Base-by-base conservation (phyloP, 2,888 invertebrate species). In the Andrena bicolor region DNA sequence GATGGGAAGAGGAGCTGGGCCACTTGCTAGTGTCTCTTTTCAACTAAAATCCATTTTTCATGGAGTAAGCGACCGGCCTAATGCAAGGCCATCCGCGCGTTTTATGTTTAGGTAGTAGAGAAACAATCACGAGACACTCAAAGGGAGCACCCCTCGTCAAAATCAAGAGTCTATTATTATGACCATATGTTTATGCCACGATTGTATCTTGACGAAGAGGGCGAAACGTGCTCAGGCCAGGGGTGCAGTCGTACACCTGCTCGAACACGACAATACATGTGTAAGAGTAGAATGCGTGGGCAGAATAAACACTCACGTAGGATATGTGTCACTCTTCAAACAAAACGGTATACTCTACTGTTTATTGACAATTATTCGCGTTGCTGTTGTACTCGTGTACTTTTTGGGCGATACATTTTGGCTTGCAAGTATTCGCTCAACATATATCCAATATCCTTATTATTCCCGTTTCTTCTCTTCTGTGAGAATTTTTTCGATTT, bases 151-250 rank as follows among this genome's bases (percentile, higher is more conserved):
- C 92, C 93, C 92, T 92, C 89, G 88, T 91, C 89, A 91, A 93
- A 93, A 93, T 93, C 93, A 93, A 93, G 93, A 92, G 93, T 90
- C 92, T 91, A 90, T 93, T 90, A 93, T 93, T 93, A 93, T 87
- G 91, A 90, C 90, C 93, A 93, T 93, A 93, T 93, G 93, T 91
- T 92, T 90, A 88, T 87, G 89, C 90, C 90, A 88, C 91, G 92
- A 93, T 93, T 89, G 90, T 92, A 92, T 93, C 93, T 91, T 90
- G 88, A 88, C 89, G 84, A 79, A 84, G 86, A 84, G 87, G 81
- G 85, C 63, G 78, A 68, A 73, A 77, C 70, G 77, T 48, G 77
- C 65, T 77, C 35, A 68, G 79, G 77, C 64, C 75, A 70, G 70
- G 63, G 85, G 86, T 84, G 80, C 70, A 72, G 71, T 68, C 49